Evolutionary conservation across 2,113 vertebrate genomes (phyloP).

Genomic region (Neoarius graeffei): DNA sequence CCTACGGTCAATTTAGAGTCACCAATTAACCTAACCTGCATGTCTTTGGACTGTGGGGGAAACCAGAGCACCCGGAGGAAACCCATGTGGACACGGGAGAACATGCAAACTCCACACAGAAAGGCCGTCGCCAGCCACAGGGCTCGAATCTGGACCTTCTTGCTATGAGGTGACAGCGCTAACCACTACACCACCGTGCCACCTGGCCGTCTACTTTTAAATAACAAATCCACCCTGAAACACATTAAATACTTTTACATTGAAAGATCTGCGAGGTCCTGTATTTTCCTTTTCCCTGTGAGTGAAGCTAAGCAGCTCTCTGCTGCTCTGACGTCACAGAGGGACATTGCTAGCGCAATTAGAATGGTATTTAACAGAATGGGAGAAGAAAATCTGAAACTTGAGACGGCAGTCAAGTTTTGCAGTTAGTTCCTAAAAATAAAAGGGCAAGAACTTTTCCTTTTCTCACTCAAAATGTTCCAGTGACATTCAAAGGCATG

Average conservation of each 20-base stretch:
- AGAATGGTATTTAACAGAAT: not conserved
- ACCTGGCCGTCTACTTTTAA: too few relatives aligned
- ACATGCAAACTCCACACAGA: too few relatives aligned
- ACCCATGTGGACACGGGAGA: too few relatives aligned
- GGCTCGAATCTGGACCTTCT: too few relatives aligned
- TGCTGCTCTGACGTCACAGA: not conserved
- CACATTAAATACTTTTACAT: not conserved
- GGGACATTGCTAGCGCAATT: not conserved
- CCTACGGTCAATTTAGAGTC: too few relatives aligned
- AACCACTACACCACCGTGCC: too few relatives aligned
- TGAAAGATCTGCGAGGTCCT: not conserved
- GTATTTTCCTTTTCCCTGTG: not conserved
- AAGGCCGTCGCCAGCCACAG: too few relatives aligned
- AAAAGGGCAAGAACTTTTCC: not conserved
- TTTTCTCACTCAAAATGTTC: not conserved
- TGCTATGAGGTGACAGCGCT: too few relatives aligned
- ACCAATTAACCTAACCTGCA: too few relatives aligned
- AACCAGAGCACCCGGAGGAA: too few relatives aligned
- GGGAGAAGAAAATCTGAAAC: not conserved
- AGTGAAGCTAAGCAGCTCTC: not conserved
- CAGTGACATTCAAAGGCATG: not conserved
- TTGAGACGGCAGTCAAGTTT: not conserved
- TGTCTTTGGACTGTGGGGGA: too few relatives aligned
- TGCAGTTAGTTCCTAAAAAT: not conserved
- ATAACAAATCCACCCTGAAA: not conserved